Base-by-base conservation (phyloP, 2,888 invertebrate species). In the Zootermopsis nevadensis region DNA sequence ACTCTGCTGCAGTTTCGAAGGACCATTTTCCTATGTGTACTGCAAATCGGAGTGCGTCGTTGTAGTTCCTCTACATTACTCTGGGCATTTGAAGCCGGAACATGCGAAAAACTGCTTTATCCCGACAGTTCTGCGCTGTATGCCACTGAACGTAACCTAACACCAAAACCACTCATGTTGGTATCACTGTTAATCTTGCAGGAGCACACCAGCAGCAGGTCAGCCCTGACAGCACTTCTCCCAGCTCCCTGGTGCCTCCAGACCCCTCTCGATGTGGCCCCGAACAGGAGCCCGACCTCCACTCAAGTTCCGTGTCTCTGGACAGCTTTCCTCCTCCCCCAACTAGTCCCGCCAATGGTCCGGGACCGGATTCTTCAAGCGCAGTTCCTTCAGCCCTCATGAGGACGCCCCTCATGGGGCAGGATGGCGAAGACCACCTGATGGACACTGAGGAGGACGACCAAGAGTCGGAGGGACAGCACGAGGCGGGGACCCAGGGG, bases 171-270 rank as follows among this genome's bases (percentile, higher is more conserved):
- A n/a, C 19, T 48, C 19, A 48, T 48, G 12, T 48, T 1, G n/a
- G n/a, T 1, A 48, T 19, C 48, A 1, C 15, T 48, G 19, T 27
- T 77, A 6, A 2, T 77, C 10, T 53, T 53, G 8, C 79, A 79
- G 79, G 79, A 12, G 66, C 27, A 8, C 77, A 53, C n/a, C 84
- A 82, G 60, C 95, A 95, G 88, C 93, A 94, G 89, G 94, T 95
- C 24, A 95, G 95, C 87, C 97, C 97, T 0, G 97, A 97, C 88
- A 96, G 96, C 77, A 85, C 85, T 27, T 85, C 85, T 2, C 85
- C 85, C 22, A 66, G 69, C 72, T 66, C 83, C 8, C 35, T 81
- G 67, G 79, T 67, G 67, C 69, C 72, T 48, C 77, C 77, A 31
- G 67, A 76, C 19, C 69, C 72, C 35, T 69, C 81, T 31, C 66